phyloP scores from a whole-genome alignment of 2,888 invertebrate genomes.

The Drosophila suboccidentalis region DNA sequence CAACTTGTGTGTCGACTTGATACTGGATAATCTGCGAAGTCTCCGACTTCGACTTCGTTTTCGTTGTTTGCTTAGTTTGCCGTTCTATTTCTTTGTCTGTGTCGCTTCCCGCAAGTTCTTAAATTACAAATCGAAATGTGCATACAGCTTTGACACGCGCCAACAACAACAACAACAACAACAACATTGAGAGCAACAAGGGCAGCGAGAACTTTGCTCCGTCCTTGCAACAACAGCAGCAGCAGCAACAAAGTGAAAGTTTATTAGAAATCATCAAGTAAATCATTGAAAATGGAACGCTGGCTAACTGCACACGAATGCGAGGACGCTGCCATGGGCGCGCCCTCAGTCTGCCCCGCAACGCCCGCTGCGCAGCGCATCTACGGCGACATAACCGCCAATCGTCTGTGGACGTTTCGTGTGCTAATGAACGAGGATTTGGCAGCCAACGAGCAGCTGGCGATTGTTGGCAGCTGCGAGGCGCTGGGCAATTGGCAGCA shows the following conservation, averaged over 20 bases:
- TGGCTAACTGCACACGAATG: constrained; percentile 88
- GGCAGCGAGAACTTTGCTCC: constrained; percentile 43
- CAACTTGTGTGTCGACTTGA: constrained; percentile 12
- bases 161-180: constrained; percentile 1
- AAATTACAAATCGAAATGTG: constrained; percentile 33
- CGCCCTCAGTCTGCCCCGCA: constrained; percentile 53
- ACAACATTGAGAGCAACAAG: constrained; percentile 6
- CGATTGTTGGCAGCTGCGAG: constrained; percentile 89
- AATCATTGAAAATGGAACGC: constrained; percentile 87
- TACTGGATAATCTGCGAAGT: constrained; percentile 16
- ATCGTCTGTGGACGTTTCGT: constrained; percentile 87
- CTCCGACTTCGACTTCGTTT: constrained; percentile 1
- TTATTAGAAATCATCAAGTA: not conserved
- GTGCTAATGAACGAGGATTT: constrained; percentile 86
- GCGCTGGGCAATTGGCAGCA: constrained; percentile 91
- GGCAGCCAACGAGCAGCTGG: constrained; percentile 88
- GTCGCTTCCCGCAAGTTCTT: constrained; percentile 7
- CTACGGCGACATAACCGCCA: constrained; percentile 68
- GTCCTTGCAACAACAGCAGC: constrained; percentile 16
- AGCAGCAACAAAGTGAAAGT: constrained; percentile 39
- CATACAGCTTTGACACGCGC: constrained; percentile 21
- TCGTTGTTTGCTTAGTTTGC: not conserved
- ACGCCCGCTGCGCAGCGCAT: constrained; percentile 50
- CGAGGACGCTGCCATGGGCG: constrained; percentile 79
- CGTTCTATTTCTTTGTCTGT: constrained; percentile 15